Conservation (phyloP, 2,797 vertebrate genomes). For the Hippopotamyrus pictus region DNA sequence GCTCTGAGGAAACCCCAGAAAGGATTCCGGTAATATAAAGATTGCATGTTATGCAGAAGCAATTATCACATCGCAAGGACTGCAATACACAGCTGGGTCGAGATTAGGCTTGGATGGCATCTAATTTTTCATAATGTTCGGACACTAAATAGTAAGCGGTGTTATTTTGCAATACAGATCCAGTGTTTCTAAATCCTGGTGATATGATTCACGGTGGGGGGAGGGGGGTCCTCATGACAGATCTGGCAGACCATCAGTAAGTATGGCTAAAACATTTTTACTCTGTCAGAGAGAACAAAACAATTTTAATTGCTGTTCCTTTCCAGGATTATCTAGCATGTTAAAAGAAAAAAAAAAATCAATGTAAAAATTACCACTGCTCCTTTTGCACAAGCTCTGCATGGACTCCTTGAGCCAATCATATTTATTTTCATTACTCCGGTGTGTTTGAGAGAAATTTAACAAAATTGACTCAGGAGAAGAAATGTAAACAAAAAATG, state of each 20-base stretch:
- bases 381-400: not conserved
- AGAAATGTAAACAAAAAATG: not conserved
- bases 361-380: not conserved
- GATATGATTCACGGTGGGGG: not conserved
- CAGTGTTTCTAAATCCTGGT: not conserved
- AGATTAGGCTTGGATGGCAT: not conserved
- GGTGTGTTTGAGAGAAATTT: not conserved
- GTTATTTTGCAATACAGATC: not conserved
- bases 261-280: not conserved
- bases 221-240: not conserved
- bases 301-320: not conserved
- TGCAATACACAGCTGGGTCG: not conserved
- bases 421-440: not conserved
- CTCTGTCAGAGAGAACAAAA: not conserved
- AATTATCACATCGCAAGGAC: not conserved
- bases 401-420: not conserved
- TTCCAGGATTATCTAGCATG: not conserved
- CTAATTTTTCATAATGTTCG: not conserved
- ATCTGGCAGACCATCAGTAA: not conserved
- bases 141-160: not conserved
- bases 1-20: not conserved
- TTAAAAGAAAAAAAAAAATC: not conserved
- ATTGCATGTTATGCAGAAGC: not conserved
- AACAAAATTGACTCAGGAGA: not conserved
- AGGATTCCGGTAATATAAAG: not conserved